Percentiles rank a stretch among this genome's conserved stretches.
Evolutionary conservation across 2,113 vertebrate species (phyloP).

Genomic region (Andinoacara biseriatus): DNA sequence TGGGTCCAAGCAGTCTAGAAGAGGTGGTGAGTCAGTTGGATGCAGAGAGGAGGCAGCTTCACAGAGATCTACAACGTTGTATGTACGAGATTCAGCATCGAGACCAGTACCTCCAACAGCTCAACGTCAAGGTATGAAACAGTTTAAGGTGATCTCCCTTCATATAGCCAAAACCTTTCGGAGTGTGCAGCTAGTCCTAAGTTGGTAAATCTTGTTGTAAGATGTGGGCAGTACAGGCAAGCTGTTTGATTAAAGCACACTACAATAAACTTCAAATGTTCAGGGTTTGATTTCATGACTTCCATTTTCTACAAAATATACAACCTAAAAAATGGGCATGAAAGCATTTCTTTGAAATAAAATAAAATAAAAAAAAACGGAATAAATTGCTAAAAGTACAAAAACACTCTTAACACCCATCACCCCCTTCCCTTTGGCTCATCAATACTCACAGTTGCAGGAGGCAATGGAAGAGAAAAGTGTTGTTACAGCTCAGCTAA

Average conservation of each 20-base stretch:
- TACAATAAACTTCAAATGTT: not conserved
- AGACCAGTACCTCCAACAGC: slow-evolving; percentile 83
- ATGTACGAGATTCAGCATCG: slow-evolving; percentile 85
- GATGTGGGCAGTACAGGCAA: not conserved
- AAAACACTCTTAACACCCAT: not conserved
- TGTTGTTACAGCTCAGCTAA: slow-evolving; percentile 80
- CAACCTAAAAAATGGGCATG: not conserved
- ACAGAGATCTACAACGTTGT: slow-evolving; percentile 81
- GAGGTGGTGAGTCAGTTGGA: slow-evolving; percentile 67
- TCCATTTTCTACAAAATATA: not conserved
- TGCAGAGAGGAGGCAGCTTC: slow-evolving; percentile 78
- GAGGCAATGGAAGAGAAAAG: slow-evolving; percentile 84
- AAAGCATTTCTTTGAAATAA: not conserved
- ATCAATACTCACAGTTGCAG: slow-evolving; percentile 72
- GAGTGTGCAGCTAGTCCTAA: not conserved
- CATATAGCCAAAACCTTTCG: not conserved
- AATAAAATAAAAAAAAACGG: not conserved
- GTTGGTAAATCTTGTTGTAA: not conserved
- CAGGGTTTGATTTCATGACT: no score
- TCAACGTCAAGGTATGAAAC: slow-evolving; percentile 81
- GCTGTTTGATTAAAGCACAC: not conserved
- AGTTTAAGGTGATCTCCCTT: not conserved
- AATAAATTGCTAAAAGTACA: not conserved
- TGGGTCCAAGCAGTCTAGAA: slow-evolving; percentile 47
- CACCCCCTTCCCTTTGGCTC: no score